These are phyloP conservation scores for Notospermus geniculatus DNA, from an alignment of 1,140 invertebrate species.

Conservation along the genomic window DNA sequence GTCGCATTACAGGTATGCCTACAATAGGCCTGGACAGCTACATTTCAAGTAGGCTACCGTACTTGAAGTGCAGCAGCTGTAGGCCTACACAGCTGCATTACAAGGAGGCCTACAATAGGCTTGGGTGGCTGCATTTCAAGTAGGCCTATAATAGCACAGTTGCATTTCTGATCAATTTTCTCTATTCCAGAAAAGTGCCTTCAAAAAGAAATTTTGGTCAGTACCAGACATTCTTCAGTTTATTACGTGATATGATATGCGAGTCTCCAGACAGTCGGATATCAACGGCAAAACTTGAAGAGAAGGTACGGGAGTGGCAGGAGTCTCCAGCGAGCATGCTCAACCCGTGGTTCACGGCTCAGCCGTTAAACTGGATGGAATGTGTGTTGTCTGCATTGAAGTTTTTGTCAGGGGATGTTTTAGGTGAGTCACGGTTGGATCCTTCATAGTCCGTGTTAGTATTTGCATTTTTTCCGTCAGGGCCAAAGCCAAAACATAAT, in stretches of 20 bases:
- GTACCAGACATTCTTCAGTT: slow-evolving; percentile 44
- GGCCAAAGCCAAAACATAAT: no score
- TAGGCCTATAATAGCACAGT: no score
- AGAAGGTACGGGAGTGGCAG: slow-evolving; percentile 75
- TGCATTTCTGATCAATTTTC: no score
- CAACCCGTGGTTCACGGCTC: slow-evolving; percentile 74
- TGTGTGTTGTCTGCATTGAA: slow-evolving; percentile 77
- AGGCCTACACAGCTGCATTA: no score
- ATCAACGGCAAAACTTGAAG: slow-evolving; percentile 62
- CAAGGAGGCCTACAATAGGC: no score
- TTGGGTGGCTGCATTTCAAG: no score
- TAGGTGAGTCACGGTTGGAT: slow-evolving; percentile 57
- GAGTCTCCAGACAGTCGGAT: slow-evolving; percentile 42
- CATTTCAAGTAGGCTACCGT: no score
- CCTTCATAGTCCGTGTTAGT: background rate
- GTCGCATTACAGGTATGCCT: no score
- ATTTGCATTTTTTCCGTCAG: no score
- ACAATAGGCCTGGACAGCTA: no score
- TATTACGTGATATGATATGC: slow-evolving; percentile 48
- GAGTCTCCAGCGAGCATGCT: slow-evolving; percentile 75
- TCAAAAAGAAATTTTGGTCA: slow-evolving; percentile 20
- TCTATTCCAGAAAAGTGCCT: slow-evolving; percentile 22
- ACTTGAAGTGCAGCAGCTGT: no score
- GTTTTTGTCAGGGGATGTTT: slow-evolving; percentile 82
- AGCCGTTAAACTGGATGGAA: slow-evolving; percentile 72